Evolutionary conservation across 2,888 invertebrate species (phyloP).

Genomic region (Polia nebulosa): DNA sequence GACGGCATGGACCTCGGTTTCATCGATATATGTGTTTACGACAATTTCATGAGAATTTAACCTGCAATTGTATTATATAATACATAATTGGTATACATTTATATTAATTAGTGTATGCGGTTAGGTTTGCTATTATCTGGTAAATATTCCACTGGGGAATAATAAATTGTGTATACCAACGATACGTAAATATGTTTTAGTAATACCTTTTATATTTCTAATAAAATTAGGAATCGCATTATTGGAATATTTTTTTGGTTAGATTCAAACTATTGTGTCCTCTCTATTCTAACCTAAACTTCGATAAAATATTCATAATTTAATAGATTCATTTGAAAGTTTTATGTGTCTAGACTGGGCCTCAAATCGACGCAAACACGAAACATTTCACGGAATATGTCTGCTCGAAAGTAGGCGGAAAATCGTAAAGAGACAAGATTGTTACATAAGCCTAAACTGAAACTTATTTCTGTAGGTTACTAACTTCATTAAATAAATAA

Average conservation of each 20-base stretch:
- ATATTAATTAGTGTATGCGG: conserved; percentile 10
- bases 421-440: conserved; percentile 15
- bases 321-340: conserved; percentile 27
- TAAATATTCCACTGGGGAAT: conserved; percentile 8
- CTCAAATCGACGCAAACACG: conserved; percentile 18
- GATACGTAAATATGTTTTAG: conserved; percentile 6
- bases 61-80: conserved; percentile 20
- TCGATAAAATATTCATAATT: conserved; percentile 21
- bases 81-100: conserved; percentile 13
- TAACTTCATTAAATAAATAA: conserved; percentile 59
- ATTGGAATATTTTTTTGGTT: conserved; percentile 6
- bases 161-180: conserved; percentile 2
- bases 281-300: conserved; percentile 19
- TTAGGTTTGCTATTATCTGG: background rate
- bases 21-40: conserved; percentile 25
- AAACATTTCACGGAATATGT: background rate
- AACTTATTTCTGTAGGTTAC: conserved; percentile 36
- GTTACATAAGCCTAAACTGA: conserved; percentile 13
- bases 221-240: background rate
- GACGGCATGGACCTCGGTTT: background rate
- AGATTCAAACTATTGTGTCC: conserved; percentile 2
- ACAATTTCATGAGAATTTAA: conserved; percentile 41
- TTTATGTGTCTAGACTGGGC: conserved; percentile 34
- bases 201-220: background rate
- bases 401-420: background rate